Evolutionary conservation across 2,888 invertebrate genomes (phyloP).

Genomic region (Argyresthia goedartella): DNA sequence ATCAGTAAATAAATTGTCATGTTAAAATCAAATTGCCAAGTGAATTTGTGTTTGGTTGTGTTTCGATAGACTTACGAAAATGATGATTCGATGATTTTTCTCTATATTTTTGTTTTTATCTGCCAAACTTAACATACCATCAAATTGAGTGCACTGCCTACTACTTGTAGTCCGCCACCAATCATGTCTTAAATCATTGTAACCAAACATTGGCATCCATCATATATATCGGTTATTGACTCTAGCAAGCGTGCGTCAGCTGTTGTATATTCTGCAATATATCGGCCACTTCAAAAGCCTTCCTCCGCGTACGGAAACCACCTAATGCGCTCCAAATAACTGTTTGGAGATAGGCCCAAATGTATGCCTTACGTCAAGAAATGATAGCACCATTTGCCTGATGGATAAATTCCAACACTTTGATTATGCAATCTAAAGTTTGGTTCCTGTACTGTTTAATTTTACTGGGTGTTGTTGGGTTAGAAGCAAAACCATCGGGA

Average conservation of each 20-base stretch:
- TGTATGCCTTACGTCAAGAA: neutral
- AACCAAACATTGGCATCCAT: neutral
- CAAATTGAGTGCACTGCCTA: neutral
- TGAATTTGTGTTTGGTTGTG: too few relatives aligned
- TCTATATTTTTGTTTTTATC: too few relatives aligned
- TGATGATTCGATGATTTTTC: too few relatives aligned
- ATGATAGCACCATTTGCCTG: neutral
- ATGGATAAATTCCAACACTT: neutral
- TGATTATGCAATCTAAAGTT: neutral
- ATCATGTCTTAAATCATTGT: neutral
- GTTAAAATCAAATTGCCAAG: too few relatives aligned
- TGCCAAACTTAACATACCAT: too few relatives aligned
- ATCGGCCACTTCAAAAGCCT: neutral
- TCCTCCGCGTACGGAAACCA: too few relatives aligned
- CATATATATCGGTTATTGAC: neutral
- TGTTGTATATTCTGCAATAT: neutral
- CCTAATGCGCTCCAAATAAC: constrained; percentile 1
- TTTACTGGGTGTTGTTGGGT: neutral
- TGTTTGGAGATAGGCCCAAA: neutral
- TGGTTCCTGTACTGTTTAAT: neutral
- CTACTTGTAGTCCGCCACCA: neutral
- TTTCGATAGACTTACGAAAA: too few relatives aligned
- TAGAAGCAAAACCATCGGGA: neutral
- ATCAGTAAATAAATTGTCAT: too few relatives aligned
- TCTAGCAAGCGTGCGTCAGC: neutral